Evolutionary conservation across 2,888 invertebrate species (phyloP).

Genomic region (Idaea straminata): DNA sequence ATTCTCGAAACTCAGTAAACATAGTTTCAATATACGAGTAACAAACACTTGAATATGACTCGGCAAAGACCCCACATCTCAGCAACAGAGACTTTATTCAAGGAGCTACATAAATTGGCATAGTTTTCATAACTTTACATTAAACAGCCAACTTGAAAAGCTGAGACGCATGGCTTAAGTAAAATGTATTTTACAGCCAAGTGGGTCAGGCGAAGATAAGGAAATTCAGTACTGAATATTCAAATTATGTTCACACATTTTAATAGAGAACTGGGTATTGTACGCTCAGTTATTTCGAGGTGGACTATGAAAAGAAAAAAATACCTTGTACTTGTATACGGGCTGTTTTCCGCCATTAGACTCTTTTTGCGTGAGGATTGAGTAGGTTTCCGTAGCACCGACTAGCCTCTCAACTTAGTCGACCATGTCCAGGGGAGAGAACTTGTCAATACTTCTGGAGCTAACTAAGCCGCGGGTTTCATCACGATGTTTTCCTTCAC

Average conservation of each 20-base stretch:
- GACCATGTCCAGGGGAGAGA: no score
- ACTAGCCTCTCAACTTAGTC: no score
- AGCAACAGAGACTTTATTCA: background rate
- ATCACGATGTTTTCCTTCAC: no score
- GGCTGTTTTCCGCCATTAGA: no score
- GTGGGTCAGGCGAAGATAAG: background rate
- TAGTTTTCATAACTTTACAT: background rate
- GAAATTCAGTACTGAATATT: background rate
- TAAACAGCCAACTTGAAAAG: background rate
- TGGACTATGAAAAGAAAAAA: background rate
- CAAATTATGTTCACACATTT: background rate
- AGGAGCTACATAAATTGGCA: background rate
- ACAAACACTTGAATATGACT: background rate
- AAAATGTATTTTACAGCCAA: background rate
- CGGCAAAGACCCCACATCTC: background rate
- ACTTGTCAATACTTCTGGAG: no score
- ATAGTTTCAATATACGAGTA: background rate
- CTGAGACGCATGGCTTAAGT: constrained; percentile 1
- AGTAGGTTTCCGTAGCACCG: no score
- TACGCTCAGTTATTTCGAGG: background rate
- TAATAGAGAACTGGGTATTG: background rate
- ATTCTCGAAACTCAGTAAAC: background rate
- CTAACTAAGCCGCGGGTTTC: no score
- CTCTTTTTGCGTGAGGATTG: no score
- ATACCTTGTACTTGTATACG: background rate